These are phyloP conservation scores for Lutraria lutraria DNA, from an alignment of 2,888 invertebrate genomes.

Conservation along the genomic window DNA sequence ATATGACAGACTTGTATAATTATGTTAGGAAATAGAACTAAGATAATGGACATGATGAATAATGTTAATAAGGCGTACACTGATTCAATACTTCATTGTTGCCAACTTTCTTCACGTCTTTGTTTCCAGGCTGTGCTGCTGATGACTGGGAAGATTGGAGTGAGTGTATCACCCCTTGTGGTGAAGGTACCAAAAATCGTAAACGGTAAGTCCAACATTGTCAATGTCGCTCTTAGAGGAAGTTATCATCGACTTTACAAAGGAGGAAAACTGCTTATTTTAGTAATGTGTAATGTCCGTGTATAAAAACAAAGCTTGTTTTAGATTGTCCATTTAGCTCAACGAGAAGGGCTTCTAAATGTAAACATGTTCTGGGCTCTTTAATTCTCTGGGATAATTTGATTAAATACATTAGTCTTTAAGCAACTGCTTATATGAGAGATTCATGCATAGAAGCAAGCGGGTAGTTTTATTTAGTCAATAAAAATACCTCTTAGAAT, in stretches of 20 bases:
- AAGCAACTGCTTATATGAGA: background rate
- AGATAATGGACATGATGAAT: no score
- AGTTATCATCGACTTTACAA: background rate
- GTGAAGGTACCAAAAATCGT: slow-evolving; percentile 41
- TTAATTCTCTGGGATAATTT: no score
- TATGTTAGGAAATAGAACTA: no score
- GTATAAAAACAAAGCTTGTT: background rate
- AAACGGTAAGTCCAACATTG: slow-evolving; percentile 32
- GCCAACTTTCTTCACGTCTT: background rate
- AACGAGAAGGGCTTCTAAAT: background rate
- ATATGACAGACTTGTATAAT: no score
- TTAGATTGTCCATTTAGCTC: background rate
- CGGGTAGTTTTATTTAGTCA: no score
- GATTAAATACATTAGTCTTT: no score
- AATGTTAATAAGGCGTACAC: no score
- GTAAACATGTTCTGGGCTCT: no score
- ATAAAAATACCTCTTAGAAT: no score
- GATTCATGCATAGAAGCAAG: background rate
- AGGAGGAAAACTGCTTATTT: background rate
- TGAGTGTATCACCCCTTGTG: slow-evolving; percentile 47
- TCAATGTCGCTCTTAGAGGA: background rate
- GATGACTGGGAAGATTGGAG: slow-evolving; percentile 53
- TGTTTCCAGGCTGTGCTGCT: slow-evolving; percentile 40
- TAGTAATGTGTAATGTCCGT: background rate
- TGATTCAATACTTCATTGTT: no score